Evolutionary conservation across 2,113 vertebrate genomes (phyloP), one percentile per base, ranked within the genome.

Genomic region (Syngnathus typhle): DNA sequence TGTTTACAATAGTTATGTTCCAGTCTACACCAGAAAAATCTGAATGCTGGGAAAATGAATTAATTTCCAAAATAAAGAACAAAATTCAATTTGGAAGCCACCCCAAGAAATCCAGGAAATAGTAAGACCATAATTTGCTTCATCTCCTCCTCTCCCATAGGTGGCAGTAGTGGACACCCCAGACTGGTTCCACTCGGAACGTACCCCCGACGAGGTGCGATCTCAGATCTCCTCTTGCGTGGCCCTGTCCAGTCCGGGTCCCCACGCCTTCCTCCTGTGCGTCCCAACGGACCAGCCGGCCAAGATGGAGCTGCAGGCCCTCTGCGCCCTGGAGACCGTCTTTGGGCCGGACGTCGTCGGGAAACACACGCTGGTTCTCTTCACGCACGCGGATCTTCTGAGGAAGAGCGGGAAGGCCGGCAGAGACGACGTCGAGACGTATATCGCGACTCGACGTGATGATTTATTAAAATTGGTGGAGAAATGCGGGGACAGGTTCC

Each of bases 251-350:
- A 82, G 84, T 59, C 91, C 91, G 0, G 91, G 91, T 7, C 91
- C 89, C 38, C 91, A 92, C 4, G 84, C 79, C 62, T 91, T 92
- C 77, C 85, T 92, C 13, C 52, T 92, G n/a, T 92, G 91, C 9
- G 75, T 91, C 47, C 89, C 91, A 1, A n/a, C 90, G 19, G 82
- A 91, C 76, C 84, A 83, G 56, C 86, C 89, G 2, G 82, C 86
- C 43, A 82, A 79, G 66, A 61, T 46, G 0, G 88, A 87, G 74
- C 76, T 89, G 60, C 79, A 73, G 70, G 71, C 82, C 36, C 85
- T 92, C 19, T 1, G 15, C 0, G 65, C 82, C 12, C 60, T 91
- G 2, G 85, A 83, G 66, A 52, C 10, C 0, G 77, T 83, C 3
- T 90, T 92, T 37, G 91, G 90, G 18, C 74, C 66, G 0, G 82